Conservation (phyloP, 2,797 vertebrate species). For the Sardinella longiceps region DNA sequence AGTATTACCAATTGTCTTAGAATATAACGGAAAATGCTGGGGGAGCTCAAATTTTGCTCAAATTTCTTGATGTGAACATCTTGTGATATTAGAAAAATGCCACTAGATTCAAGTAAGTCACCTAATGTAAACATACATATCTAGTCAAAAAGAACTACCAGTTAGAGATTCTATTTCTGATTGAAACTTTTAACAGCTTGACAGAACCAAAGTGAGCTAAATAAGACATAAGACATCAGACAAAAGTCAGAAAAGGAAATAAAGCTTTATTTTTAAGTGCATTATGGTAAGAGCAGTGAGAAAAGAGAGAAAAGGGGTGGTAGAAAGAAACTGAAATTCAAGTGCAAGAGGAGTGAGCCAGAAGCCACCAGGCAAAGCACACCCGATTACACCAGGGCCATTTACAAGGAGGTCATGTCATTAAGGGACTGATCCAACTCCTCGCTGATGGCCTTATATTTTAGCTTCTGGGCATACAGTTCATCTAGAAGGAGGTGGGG, state of each 20-base stretch:
- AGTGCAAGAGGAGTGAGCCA: background rate
- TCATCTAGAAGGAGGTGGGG: slow-evolving; percentile 73
- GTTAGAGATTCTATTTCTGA: background rate
- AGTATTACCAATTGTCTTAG: too few species aligned
- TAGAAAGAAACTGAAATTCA: background rate
- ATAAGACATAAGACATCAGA: background rate
- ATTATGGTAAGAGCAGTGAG: background rate
- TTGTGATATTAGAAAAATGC: too few species aligned
- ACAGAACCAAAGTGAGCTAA: background rate
- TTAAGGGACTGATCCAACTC: slow-evolving; percentile 89
- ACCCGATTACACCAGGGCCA: background rate
- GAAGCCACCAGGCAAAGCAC: background rate
- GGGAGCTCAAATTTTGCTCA: background rate
- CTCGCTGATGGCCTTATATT: slow-evolving; percentile 90
- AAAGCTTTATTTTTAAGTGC: background rate
- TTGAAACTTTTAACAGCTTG: background rate
- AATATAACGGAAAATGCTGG: too few species aligned
- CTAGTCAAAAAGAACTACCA: background rate
- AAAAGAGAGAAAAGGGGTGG: background rate
- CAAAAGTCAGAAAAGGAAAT: slow-evolving; percentile 4
- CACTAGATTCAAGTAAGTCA: too few species aligned
- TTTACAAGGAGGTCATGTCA: slow-evolving; percentile 88
- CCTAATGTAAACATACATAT: too few species aligned
- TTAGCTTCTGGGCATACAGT: slow-evolving; percentile 91
- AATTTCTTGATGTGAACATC: background rate